These are phyloP conservation scores for Drosophila micromelanica DNA, from an alignment of 1,140 invertebrate species.

Conservation along the genomic window DNA sequence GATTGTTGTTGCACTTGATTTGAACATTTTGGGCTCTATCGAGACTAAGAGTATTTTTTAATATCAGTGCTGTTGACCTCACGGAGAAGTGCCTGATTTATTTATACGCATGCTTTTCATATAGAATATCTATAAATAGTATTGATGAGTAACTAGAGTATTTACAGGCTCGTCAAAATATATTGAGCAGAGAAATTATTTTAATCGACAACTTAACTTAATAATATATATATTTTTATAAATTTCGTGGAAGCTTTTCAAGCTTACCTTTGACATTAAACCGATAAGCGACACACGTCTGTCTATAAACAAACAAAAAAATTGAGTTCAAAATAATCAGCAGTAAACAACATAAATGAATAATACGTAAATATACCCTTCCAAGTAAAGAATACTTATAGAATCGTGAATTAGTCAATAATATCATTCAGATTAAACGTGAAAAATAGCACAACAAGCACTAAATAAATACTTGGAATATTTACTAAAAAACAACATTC, in stretches of 20 bases:
- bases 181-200: too few species aligned
- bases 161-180: too few species aligned
- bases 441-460: too few species aligned
- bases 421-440: neutral
- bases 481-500: constrained; percentile 1
- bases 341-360: constrained; percentile 16
- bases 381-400: too few species aligned
- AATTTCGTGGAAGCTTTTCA: too few species aligned
- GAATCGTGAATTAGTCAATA: neutral
- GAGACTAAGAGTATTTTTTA: too few species aligned
- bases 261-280: constrained; percentile 7
- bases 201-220: too few species aligned
- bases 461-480: neutral
- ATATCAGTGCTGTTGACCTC: too few species aligned
- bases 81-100: too few species aligned
- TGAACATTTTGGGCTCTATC: neutral
- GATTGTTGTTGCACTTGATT: neutral
- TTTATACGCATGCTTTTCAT: too few species aligned
- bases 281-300: constrained; percentile 19
- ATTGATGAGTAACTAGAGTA: neutral
- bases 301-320: neutral
- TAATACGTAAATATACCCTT: neutral
- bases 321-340: constrained; percentile 13
- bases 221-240: too few species aligned
- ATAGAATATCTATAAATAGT: neutral